Conservation (phyloP, 2,113 vertebrate species). For the Pluvianellus socialis region DNA sequence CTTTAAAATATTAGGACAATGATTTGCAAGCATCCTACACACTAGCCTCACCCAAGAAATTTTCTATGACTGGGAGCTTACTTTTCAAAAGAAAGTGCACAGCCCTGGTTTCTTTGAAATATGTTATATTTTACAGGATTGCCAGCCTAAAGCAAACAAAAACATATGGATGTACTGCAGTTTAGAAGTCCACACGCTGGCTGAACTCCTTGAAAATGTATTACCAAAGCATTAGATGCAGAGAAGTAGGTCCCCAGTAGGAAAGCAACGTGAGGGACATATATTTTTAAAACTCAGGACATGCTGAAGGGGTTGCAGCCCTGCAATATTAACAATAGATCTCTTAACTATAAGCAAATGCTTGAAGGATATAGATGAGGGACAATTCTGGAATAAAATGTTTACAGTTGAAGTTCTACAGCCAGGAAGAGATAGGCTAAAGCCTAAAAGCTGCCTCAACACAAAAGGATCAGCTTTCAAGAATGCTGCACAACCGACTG, state of each 20-base stretch:
- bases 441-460: constrained; percentile 38
- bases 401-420: constrained; percentile 15
- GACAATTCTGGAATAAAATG: constrained; percentile 6
- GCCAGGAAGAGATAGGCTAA: constrained; percentile 33
- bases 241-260: neutral
- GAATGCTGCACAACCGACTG: constrained; percentile 34
- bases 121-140: neutral
- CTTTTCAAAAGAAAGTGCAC: neutral
- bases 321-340: neutral
- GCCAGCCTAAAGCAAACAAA: neutral
- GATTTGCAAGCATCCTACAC: neutral
- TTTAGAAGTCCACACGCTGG: neutral
- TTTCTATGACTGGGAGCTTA: neutral
- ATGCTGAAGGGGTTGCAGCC: neutral
- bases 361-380: neutral
- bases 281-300: neutral
- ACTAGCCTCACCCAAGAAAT: neutral
- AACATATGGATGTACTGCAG: neutral
- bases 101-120: neutral
- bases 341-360: constrained; percentile 22
- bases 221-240: neutral
- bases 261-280: neutral
- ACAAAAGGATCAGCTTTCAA: constrained; percentile 51
- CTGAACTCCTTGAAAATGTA: neutral
- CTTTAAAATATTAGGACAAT: neutral